Percentiles rank a stretch among this genome's conserved stretches.
These are phyloP conservation scores for Aethina tumida DNA, from an alignment of 1,140 invertebrate species.

Conservation along the genomic window DNA sequence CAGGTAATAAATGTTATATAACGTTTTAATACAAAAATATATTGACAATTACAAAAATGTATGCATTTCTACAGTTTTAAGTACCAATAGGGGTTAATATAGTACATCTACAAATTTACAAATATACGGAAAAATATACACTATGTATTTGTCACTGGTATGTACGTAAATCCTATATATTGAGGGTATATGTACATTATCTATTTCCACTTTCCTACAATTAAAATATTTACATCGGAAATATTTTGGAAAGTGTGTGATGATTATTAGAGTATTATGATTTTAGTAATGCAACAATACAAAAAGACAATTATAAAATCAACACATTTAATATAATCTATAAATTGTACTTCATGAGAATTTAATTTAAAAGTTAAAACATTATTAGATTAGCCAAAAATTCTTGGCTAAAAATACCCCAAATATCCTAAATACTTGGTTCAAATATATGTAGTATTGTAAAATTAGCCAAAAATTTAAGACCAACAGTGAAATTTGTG, in stretches of 20 bases:
- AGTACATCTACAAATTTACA: not conserved
- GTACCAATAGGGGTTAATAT: slow-evolving; percentile 9
- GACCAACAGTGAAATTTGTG: too few relatives aligned
- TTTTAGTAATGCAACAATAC: too few relatives aligned
- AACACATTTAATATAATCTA: too few relatives aligned
- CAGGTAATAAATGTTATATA: too few relatives aligned
- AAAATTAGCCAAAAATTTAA: too few relatives aligned
- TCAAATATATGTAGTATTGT: too few relatives aligned
- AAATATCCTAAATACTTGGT: too few relatives aligned
- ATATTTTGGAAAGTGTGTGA: slow-evolving; percentile 5
- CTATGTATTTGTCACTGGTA: slow-evolving; percentile 1
- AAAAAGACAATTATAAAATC: too few relatives aligned
- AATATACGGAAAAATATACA: not conserved
- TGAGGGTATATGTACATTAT: slow-evolving; percentile 1
- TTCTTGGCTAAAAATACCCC: too few relatives aligned
- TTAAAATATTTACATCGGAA: slow-evolving; percentile 9
- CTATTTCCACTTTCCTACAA: slow-evolving; percentile 1
- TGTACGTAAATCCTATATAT: slow-evolving; percentile 5
- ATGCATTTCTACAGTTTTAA: slow-evolving; percentile 12
- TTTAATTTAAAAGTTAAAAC: too few relatives aligned
- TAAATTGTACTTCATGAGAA: too few relatives aligned
- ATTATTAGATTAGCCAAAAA: too few relatives aligned
- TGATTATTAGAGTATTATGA: slow-evolving; percentile 3
- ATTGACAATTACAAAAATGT: slow-evolving; percentile 12
- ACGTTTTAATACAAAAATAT: slow-evolving; percentile 15